Percentiles rank a stretch among this genome's conserved stretches.
phyloP scores from a whole-genome alignment of 2,888 invertebrate genomes.

The Alviniconcha strummeri region DNA sequence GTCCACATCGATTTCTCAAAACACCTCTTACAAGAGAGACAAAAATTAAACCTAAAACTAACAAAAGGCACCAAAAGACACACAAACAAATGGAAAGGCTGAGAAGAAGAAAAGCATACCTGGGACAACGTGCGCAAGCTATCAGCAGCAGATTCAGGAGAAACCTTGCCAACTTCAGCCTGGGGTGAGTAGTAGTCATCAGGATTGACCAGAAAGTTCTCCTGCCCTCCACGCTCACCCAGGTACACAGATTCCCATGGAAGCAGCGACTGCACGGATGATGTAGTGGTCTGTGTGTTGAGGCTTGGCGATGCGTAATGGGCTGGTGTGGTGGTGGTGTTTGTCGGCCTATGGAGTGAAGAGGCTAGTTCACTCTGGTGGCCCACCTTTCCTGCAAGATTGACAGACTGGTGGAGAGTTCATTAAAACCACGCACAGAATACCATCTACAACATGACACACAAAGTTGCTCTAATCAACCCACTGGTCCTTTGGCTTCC shows the following conservation, averaged over 20 bases:
- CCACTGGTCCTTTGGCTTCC: no score
- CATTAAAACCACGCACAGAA: no score
- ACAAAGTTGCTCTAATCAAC: no score
- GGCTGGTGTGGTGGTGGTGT: conserved; percentile 28
- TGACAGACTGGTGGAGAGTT: background rate
- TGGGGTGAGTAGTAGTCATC: conserved; percentile 36
- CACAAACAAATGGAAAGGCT: background rate
- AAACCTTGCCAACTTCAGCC: background rate
- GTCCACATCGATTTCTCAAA: no score
- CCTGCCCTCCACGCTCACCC: conserved; percentile 34
- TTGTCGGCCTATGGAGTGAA: conserved; percentile 11
- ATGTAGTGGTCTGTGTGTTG: background rate
- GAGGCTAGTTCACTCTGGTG: background rate
- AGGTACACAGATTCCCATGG: conserved; percentile 31
- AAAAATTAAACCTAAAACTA: background rate
- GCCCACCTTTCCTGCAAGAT: background rate
- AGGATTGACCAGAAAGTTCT: conserved; percentile 44
- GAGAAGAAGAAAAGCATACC: background rate
- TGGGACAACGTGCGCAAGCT: conserved; percentile 27
- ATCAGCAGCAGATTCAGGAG: conserved; percentile 32
- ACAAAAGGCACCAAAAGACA: background rate
- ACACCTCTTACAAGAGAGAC: no score
- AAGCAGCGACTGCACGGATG: background rate
- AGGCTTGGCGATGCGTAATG: conserved; percentile 15
- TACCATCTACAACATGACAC: no score